phyloP scores from a whole-genome alignment of 1,140 invertebrate species.

The Atopsyche davidsoni region DNA sequence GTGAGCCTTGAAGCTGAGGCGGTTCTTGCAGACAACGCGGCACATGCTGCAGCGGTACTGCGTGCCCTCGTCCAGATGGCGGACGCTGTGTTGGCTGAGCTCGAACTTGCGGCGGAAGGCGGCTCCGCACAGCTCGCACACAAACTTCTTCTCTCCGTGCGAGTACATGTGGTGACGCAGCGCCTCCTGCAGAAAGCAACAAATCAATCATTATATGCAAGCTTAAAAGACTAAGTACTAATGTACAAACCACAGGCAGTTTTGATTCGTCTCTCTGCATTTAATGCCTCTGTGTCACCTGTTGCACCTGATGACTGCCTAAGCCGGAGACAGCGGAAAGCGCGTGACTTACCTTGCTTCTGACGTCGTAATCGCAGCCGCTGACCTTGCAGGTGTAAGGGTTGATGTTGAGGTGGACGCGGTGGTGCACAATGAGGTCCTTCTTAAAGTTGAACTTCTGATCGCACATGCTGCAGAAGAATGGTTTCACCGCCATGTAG shows the following conservation, averaged over 20 bases:
- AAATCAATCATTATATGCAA: no score
- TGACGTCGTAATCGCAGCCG: constrained; percentile 24
- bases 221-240: no score
- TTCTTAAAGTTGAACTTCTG: constrained; percentile 47
- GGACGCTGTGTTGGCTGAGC: constrained; percentile 31
- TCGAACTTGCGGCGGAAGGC: constrained; percentile 47
- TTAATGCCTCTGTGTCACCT: background rate
- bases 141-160: constrained; percentile 45
- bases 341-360: constrained; percentile 18
- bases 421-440: constrained; percentile 43
- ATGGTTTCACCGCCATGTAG: constrained; percentile 27
- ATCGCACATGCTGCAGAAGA: constrained; percentile 47
- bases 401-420: constrained; percentile 38
- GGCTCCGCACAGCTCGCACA: constrained; percentile 50
- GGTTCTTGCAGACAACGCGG: constrained; percentile 26
- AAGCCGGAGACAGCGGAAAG: no score
- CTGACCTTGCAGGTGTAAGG: constrained; percentile 26
- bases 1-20: constrained; percentile 26
- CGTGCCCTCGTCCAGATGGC: constrained; percentile 25
- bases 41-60: constrained; percentile 22
- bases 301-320: background rate
- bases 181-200: constrained; percentile 19
- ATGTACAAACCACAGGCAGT: no score
- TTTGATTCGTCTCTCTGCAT: no score
- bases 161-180: constrained; percentile 36